Base-by-base conservation (phyloP, 2,797 vertebrate genomes). In the Enteromius paludinosus region DNA sequence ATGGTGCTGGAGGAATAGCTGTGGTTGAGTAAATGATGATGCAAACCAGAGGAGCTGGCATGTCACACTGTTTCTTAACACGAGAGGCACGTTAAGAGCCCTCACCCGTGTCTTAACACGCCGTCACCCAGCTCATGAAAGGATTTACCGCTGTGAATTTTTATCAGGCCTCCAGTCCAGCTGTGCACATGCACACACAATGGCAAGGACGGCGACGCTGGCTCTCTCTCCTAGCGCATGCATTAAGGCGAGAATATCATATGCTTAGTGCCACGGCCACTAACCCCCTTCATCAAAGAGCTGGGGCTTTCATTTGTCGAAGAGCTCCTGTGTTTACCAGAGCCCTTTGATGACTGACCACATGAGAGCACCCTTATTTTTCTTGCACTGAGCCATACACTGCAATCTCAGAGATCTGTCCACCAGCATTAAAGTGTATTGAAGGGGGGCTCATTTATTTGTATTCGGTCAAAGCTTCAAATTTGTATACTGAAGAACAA, bases 331-430 rank as follows among this genome's bases (percentile, higher is more conserved):
- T 75, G 71, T 85, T 88, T 78, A 61, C 83, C 81, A 83, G 33
- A 88, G 86, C 84, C 82, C 86, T 93, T 91, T 90, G 88, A 93
- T 91, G 88, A 90, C 89, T 89, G 86, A 88, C 88, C 87, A 85
- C 84, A 82, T 75, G 56, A 82, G 62, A 11, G 25, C 20, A 33
- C 49, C 72, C 72, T 82, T 82, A 75, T 68, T 68, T 82, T 56
- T 82, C 80, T 68, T 68, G 18, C 35, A 66, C 12, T 11, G 15
- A 8, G 43, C 30, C 45, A 56, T 66, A 8, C 66, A 56, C 70
- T 54, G 71, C 47, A 56, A 66, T 82, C 71, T 43, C n/a, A 30
- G 61, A 74, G 71, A 77, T 70, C 54, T 59, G 54, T 54, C 73
- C 65, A 83, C 52, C 14, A 8, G 25, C 72, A 69, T 68, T 70